A percentile compares a stretch with the other conserved stretches of the same genome.
Evolutionary conservation across 2,113 vertebrate species (phyloP).

Genomic region (Otus sunia): DNA sequence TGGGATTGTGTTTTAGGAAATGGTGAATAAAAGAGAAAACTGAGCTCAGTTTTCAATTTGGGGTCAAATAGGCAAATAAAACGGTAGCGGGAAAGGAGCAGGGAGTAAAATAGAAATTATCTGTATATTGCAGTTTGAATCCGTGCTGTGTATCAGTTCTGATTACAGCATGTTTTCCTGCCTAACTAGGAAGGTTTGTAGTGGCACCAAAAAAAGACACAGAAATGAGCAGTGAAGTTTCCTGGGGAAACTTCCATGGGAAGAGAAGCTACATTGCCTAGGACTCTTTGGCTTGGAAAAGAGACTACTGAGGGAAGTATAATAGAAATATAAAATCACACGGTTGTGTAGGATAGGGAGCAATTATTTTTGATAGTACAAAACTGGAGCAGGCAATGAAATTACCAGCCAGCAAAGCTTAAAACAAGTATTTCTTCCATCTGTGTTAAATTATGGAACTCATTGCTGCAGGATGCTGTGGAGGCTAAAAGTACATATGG

Average conservation of each 20-base stretch:
- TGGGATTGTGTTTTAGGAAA: not conserved
- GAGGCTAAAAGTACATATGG: not conserved
- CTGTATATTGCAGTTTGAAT: not conserved
- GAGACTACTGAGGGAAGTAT: not conserved
- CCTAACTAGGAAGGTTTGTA: not conserved
- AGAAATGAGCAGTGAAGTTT: not conserved
- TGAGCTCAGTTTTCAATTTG: not conserved
- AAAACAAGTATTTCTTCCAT: not conserved
- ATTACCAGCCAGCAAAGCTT: not conserved
- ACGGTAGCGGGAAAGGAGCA: not conserved
- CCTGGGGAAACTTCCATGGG: not conserved
- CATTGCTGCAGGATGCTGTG: not conserved
- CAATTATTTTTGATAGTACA: not conserved
- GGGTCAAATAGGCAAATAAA: not conserved
- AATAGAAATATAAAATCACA: not conserved
- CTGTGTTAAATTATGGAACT: not conserved
- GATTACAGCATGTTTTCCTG: not conserved
- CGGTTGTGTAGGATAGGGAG: not conserved
- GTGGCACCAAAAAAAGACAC: not conserved
- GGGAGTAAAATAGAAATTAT: not conserved
- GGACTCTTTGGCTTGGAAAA: not conserved
- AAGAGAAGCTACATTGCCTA: not conserved
- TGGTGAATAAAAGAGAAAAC: slow-evolving; percentile 6
- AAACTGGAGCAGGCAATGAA: not conserved
- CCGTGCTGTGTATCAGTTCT: not conserved